phyloP scores from a whole-genome alignment of 23 tunicate species.

The Ciona savignyi region DNA sequence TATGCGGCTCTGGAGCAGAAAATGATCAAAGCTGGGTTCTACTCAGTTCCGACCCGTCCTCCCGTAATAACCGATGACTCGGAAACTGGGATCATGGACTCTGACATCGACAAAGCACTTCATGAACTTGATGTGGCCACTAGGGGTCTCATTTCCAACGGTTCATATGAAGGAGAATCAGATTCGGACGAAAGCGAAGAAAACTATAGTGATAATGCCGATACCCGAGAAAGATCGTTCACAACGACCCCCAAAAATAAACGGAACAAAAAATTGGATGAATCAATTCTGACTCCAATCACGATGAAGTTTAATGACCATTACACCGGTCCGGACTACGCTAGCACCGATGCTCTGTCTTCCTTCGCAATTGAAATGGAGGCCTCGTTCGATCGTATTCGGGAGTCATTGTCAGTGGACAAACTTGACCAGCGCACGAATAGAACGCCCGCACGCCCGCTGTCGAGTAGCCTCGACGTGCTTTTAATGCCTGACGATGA shows the following conservation, averaged over 20 bases:
- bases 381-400: constrained; percentile 47
- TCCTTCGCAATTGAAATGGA: constrained; percentile 49
- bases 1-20: constrained; percentile 33
- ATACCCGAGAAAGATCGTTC: constrained; percentile 2
- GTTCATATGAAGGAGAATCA: not conserved
- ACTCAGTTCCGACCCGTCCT: constrained; percentile 76
- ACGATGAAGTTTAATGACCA: constrained; percentile 60
- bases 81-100: not conserved
- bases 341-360: constrained; percentile 29
- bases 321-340: constrained; percentile 19
- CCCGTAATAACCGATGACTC: constrained; percentile 35
- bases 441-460: not conserved
- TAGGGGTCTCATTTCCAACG: not conserved
- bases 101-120: constrained; percentile 63
- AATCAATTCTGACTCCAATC: constrained; percentile 37
- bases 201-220: constrained; percentile 11
- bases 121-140: constrained; percentile 43
- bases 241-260: not conserved
- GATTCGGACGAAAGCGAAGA: constrained; percentile 23
- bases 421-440: not conserved
- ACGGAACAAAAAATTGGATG: constrained; percentile 1
- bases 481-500: constrained; percentile 16
- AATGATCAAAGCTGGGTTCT: constrained; percentile 71
- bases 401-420: constrained; percentile 23
- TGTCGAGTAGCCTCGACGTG: constrained; percentile 20